Evolutionary conservation across 2,888 invertebrate genomes (phyloP).

Genomic region (Hirtodrosophila cameraria): DNA sequence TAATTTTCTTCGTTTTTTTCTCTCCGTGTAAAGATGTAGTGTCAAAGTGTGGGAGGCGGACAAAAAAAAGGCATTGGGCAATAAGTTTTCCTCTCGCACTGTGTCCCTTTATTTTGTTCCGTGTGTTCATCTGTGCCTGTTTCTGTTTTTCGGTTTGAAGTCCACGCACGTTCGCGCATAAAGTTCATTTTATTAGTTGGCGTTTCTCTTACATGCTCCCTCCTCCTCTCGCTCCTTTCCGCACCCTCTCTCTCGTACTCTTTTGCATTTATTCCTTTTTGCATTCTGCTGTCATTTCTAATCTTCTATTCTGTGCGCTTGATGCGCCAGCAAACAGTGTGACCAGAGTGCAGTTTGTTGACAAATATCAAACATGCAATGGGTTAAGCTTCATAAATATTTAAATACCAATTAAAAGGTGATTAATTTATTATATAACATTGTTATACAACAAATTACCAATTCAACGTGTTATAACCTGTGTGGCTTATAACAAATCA

Average conservation of each 20-base stretch:
- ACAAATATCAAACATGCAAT: not conserved
- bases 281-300: slow-evolving; percentile 54
- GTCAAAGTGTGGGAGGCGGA: not conserved
- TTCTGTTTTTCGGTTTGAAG: slow-evolving; percentile 44
- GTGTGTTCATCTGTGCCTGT: slow-evolving; percentile 8
- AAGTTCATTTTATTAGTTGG: slow-evolving; percentile 78
- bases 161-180: slow-evolving; percentile 75
- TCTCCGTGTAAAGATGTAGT: no score
- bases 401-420: not conserved
- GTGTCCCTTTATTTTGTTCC: not conserved
- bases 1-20: no score
- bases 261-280: slow-evolving; percentile 29
- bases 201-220: slow-evolving; percentile 32
- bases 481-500: no score
- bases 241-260: not conserved
- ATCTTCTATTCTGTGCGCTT: slow-evolving; percentile 16
- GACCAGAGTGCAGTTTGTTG: slow-evolving; percentile 27
- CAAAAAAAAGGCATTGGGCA: slow-evolving; percentile 23
- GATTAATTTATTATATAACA: no score
- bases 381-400: not conserved
- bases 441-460: no score
- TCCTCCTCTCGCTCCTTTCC: not conserved
- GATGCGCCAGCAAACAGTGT: slow-evolving; percentile 34
- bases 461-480: no score
- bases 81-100: slow-evolving; percentile 10